Evolutionary conservation across 2,888 invertebrate species (phyloP).

Genomic region (Portevinia maculata): DNA sequence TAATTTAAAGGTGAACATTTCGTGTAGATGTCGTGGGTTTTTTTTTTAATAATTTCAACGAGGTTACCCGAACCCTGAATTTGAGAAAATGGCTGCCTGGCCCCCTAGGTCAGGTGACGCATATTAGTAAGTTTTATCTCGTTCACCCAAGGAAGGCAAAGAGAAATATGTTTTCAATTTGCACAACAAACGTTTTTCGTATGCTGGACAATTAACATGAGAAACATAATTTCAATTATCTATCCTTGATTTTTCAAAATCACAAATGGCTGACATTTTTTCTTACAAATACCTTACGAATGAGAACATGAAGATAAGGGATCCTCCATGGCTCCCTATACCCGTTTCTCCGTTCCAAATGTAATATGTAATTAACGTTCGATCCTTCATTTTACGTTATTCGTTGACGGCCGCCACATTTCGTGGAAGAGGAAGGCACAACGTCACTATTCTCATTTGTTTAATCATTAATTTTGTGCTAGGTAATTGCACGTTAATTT

Average conservation of each 20-base stretch:
- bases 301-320: constrained; percentile 2
- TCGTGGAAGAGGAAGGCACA: constrained; percentile 27
- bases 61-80: neutral
- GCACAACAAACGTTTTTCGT: too few species aligned
- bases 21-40: too few species aligned
- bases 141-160: too few species aligned
- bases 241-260: neutral
- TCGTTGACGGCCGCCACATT: constrained; percentile 46
- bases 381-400: constrained; percentile 5
- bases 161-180: too few species aligned
- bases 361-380: neutral
- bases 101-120: neutral
- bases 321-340: constrained; percentile 5
- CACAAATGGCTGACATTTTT: constrained; percentile 58
- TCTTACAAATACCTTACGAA: constrained; percentile 19
- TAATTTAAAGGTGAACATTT: constrained; percentile 1
- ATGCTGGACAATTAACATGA: too few species aligned
- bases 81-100: constrained; percentile 45
- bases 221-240: neutral
- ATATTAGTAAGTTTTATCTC: neutral
- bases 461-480: constrained; percentile 41
- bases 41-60: neutral
- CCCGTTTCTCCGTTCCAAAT: neutral
- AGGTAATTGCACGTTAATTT: constrained; percentile 37
- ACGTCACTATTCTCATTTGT: too few species aligned